A percentile compares a stretch with the other conserved stretches of the same genome.
phyloP scores from a whole-genome alignment of 2,113 vertebrate species.

The Odocoileus virginianus region DNA sequence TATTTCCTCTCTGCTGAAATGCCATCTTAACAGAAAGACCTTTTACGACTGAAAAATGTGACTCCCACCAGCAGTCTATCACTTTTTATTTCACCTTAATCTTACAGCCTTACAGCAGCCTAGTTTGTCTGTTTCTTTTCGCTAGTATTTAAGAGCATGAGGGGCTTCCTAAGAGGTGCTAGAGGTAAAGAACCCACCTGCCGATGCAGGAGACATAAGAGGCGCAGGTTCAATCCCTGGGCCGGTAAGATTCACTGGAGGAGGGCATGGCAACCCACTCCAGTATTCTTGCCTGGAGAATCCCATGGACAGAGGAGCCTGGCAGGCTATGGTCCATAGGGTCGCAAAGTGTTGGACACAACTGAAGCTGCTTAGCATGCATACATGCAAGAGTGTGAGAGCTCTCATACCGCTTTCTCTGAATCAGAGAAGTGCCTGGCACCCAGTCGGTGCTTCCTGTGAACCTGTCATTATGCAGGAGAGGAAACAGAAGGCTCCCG shows the following conservation, averaged over 20 bases:
- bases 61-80: not conserved
- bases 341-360: not conserved
- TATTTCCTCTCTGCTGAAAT: not conserved
- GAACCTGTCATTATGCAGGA: not conserved
- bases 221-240: not conserved
- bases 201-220: not conserved
- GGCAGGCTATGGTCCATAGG: not conserved
- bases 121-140: not conserved
- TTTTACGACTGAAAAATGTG: not conserved
- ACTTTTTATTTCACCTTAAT: not conserved
- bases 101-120: not conserved
- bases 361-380: not conserved
- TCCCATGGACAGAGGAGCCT: not conserved
- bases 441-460: not conserved
- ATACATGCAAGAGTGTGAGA: not conserved
- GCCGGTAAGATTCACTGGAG: not conserved
- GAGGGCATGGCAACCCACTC: not conserved
- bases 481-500: not conserved
- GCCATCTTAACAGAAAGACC: not conserved
- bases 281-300: not conserved
- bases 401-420: not conserved
- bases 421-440: not conserved
- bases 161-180: not conserved
- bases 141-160: not conserved
- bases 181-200: not conserved